Evolutionary conservation across 2,797 vertebrate genomes (phyloP).

Genomic region (Enteromius thamalakanensis): DNA sequence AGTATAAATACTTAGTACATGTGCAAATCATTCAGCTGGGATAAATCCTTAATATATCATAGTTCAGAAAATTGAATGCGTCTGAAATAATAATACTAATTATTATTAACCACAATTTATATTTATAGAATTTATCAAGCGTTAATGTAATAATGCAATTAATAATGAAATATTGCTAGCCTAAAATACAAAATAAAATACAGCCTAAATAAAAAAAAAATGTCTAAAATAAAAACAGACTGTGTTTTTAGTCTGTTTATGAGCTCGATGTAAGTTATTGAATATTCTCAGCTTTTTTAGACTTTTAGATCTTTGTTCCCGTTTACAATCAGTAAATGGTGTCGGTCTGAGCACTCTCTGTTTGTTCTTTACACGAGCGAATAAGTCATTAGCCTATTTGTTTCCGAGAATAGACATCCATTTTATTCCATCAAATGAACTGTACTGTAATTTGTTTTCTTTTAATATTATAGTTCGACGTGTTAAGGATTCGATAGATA

Average conservation of each 20-base stretch:
- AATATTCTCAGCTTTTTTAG: not conserved
- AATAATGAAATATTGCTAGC: not conserved
- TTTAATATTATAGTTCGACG: not conserved
- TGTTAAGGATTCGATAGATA: not conserved
- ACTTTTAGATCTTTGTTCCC: not conserved
- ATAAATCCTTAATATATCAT: not conserved
- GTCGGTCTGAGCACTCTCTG: slow-evolving; percentile 10
- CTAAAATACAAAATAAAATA: slow-evolving; percentile 2
- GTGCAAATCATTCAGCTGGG: not conserved
- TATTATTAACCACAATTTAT: not conserved
- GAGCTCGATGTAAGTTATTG: not conserved
- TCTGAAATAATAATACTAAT: not conserved
- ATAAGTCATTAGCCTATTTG: slow-evolving; percentile 14
- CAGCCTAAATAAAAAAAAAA: not conserved
- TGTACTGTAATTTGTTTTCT: not conserved
- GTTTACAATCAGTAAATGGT: slow-evolving; percentile 17
- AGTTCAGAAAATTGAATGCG: not conserved
- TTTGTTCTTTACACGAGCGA: slow-evolving; percentile 4
- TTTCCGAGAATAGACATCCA: not conserved
- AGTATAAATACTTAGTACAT: not conserved
- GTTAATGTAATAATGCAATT: not conserved
- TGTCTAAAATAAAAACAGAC: not conserved
- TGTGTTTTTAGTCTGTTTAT: not conserved
- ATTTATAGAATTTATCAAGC: not conserved
- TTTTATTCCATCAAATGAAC: not conserved